Evolutionary conservation across 2,888 invertebrate genomes (phyloP).

Genomic region (Parasteatoda lunata): DNA sequence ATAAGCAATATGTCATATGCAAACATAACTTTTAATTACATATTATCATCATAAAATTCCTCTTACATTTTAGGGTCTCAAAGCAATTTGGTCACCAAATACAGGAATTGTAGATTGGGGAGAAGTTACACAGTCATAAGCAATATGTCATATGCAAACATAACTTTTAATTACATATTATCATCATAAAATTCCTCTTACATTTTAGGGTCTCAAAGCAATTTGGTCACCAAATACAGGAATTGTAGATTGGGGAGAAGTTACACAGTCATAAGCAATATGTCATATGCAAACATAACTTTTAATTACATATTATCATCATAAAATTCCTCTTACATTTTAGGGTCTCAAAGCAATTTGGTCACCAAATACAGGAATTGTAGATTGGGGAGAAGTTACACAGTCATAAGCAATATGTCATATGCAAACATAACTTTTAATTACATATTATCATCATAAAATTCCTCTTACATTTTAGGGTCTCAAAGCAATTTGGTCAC

Average conservation of each 20-base stretch:
- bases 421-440: no score
- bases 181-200: no score
- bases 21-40: no score
- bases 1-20: no score
- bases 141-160: no score
- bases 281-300: no score
- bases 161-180: no score
- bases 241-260: slow-evolving; percentile 91
- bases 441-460: no score
- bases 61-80: slow-evolving; percentile 84
- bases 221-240: slow-evolving; percentile 98
- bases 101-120: slow-evolving; percentile 97
- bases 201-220: slow-evolving; percentile 85
- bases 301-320: no score
- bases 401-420: slow-evolving; percentile 89
- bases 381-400: slow-evolving; percentile 91
- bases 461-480: slow-evolving; percentile 78
- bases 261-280: slow-evolving; percentile 91
- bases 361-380: slow-evolving; percentile 98
- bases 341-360: slow-evolving; percentile 92
- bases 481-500: slow-evolving; percentile 94
- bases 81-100: slow-evolving; percentile 96
- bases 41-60: no score
- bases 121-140: slow-evolving; percentile 87
- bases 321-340: slow-evolving; percentile 1